Conservation (phyloP, 2,888 invertebrate genomes). For the Craniophora ligustri region DNA sequence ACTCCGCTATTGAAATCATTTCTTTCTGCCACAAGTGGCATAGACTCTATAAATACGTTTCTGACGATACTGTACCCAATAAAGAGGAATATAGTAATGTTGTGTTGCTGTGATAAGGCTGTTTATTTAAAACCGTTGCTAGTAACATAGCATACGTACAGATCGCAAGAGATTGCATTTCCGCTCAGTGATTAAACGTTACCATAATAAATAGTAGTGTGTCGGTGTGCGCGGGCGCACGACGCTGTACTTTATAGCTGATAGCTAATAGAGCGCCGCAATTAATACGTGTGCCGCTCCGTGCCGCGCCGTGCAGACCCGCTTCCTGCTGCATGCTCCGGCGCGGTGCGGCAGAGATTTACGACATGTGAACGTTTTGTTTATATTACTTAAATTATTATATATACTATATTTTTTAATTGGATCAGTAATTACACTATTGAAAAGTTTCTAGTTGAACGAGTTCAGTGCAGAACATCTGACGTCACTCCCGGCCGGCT, state of each 20-base stretch:
- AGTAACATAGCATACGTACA: slow-evolving; percentile 19
- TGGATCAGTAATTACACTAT: slow-evolving; percentile 5
- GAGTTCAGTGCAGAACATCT: too few species aligned
- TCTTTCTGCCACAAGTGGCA: too few species aligned
- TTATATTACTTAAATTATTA: background rate
- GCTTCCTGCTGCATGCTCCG: slow-evolving; percentile 27
- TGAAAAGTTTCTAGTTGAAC: background rate
- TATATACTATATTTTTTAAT: slow-evolving; percentile 7
- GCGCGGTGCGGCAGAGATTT: slow-evolving; percentile 5
- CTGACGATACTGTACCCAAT: too few species aligned
- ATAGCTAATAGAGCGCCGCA: slow-evolving; percentile 46
- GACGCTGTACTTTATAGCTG: slow-evolving; percentile 53
- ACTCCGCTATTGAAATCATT: too few species aligned
- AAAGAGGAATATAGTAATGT: too few species aligned
- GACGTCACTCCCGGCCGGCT: too few species aligned
- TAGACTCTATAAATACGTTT: too few species aligned
- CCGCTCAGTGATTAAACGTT: slow-evolving; percentile 45
- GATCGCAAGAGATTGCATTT: slow-evolving; percentile 41
- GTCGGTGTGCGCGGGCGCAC: slow-evolving; percentile 44
- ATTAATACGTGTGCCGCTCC: slow-evolving; percentile 47
- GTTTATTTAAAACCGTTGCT: background rate
- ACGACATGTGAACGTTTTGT: slow-evolving; percentile 17
- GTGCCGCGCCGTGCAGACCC: slow-evolving; percentile 12
- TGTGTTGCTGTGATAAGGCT: too few species aligned
- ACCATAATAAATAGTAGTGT: slow-evolving; percentile 39